A percentile compares a stretch with the other conserved stretches of the same genome.
Evolutionary conservation across 2,797 vertebrate species (phyloP).

Genomic region (Echeneis naucrates): DNA sequence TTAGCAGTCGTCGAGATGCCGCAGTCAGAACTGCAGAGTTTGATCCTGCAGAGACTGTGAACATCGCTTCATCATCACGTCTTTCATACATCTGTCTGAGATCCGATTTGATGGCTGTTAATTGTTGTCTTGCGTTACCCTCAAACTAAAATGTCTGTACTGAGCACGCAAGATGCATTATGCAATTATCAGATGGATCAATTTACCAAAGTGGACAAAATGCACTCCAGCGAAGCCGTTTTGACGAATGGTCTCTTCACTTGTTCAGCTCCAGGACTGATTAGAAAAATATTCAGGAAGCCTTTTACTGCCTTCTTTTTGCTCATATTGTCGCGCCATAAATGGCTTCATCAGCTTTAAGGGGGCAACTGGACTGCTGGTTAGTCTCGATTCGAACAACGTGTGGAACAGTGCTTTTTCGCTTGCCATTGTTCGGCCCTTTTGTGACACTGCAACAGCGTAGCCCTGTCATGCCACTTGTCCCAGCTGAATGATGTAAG

Average conservation of each 20-base stretch:
- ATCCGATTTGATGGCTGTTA: neutral
- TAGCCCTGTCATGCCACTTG: neutral
- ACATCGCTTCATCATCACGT: neutral
- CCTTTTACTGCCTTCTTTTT: slow-evolving; percentile 4
- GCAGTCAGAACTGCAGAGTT: too few species aligned
- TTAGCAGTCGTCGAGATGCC: too few species aligned
- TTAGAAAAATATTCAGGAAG: slow-evolving; percentile 11
- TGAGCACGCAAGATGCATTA: neutral
- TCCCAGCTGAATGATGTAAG: neutral
- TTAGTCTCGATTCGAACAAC: slow-evolving; percentile 6
- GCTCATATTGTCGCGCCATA: neutral
- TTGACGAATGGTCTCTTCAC: slow-evolving; percentile 5
- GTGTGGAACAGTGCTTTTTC: slow-evolving; percentile 12
- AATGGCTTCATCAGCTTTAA: neutral
- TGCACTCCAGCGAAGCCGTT: neutral
- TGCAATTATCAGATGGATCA: slow-evolving; percentile 21
- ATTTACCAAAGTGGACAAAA: neutral
- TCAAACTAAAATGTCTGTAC: slow-evolving; percentile 2
- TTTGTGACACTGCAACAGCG: neutral
- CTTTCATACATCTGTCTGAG: neutral
- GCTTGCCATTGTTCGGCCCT: neutral
- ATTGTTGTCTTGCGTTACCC: neutral
- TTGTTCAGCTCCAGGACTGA: slow-evolving; percentile 5
- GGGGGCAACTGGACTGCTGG: neutral
- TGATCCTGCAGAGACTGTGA: neutral